Evolutionary conservation across 37 sponge, comb jelly and placozoan species (phyloP).

Genomic region (Halisarca cf. caerulea): DNA sequence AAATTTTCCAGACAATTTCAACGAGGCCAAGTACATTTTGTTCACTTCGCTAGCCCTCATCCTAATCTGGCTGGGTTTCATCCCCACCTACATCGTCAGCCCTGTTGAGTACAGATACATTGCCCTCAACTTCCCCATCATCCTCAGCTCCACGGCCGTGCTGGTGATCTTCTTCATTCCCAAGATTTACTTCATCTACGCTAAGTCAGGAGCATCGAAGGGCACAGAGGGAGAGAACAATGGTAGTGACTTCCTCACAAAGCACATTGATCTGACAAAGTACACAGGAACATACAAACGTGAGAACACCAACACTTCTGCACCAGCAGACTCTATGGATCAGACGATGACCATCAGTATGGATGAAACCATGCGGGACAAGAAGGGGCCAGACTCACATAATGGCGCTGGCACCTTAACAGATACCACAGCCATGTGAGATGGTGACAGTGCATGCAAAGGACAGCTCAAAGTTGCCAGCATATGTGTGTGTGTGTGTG

Average conservation of each 20-base stretch:
- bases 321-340: no score
- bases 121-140: conserved; percentile 40
- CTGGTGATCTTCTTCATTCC: conserved; percentile 59
- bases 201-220: not conserved
- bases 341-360: no score
- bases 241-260: no score
- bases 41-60: conserved; percentile 60
- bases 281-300: not conserved
- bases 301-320: no score
- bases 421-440: no score
- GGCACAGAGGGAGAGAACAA: not conserved
- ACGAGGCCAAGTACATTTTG: conserved; percentile 68
- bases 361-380: no score
- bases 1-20: conserved; percentile 76
- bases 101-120: conserved; percentile 38
- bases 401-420: no score
- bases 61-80: conserved; percentile 61
- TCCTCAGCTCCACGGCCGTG: conserved; percentile 53
- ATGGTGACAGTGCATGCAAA: no score
- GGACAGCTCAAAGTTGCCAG: no score
- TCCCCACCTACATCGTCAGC: conserved; percentile 50
- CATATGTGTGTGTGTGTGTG: no score
- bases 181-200: conserved; percentile 55
- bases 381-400: no score
- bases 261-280: not conserved